Percentiles rank a stretch among this genome's conserved stretches.
Conservation (phyloP, 2,113 vertebrate genomes). For the Chloropsis cyanopogon region DNA sequence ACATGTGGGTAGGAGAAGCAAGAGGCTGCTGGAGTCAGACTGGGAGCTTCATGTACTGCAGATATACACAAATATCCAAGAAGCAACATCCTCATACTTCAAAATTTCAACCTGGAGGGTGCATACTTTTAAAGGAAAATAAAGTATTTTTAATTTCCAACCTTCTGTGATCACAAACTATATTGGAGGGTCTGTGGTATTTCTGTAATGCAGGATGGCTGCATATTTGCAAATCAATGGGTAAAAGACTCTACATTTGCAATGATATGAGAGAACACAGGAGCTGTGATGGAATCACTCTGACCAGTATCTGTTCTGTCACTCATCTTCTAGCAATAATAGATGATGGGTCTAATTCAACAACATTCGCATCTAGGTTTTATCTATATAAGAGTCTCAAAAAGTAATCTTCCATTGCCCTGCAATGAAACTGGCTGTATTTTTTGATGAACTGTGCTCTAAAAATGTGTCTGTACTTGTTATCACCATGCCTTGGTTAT, state of each 20-base stretch:
- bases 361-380: conserved; percentile 30
- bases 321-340: conserved; percentile 40
- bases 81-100: neutral
- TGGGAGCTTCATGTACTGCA: neutral
- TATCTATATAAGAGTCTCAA: conserved; percentile 25
- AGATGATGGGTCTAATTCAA: conserved; percentile 31
- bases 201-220: neutral
- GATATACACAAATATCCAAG: neutral
- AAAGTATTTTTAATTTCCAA: neutral
- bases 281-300: neutral
- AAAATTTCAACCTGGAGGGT: neutral
- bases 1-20: neutral
- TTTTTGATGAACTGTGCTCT: conserved; percentile 51
- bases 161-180: neutral
- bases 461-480: conserved; percentile 60
- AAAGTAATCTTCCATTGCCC: conserved; percentile 55
- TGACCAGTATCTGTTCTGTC: conserved; percentile 46
- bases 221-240: conserved; percentile 2
- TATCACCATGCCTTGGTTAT: conserved; percentile 54
- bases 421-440: conserved; percentile 48
- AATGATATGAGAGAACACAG: neutral
- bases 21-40: neutral
- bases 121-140: neutral
- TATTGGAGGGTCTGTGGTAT: neutral
- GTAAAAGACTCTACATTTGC: neutral